Base-by-base conservation (phyloP, 1,140 invertebrate genomes). In the Hesperophylax magnus region DNA sequence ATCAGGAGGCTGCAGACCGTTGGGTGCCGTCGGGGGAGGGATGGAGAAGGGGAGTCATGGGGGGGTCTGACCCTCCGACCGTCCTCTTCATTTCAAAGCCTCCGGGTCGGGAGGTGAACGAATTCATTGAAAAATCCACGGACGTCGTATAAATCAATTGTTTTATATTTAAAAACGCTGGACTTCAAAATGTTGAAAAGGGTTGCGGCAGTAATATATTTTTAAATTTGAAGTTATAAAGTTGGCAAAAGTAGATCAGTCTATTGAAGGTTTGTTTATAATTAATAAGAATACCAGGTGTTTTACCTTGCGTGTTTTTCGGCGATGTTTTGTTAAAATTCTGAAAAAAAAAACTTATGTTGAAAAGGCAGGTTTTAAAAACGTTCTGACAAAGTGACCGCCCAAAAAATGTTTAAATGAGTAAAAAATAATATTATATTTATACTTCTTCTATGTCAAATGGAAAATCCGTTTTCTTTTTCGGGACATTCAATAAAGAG, bases 1-100 rank as follows among this genome's bases (percentile, higher is more conserved):
- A 82, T 82, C 83, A 80, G 81, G 75, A 77, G 67, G 77, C 78
- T 81, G 81, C 81, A 84, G 80, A 78, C 80, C 80, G 74, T 47
- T 47, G 39, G 39, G 47, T 17, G 61, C 22, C 52, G 39, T 15
- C 5, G 76, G 2, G 56, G 9, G 31, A 20, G 24, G 34, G 18
- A 0, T 9, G 39, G 39, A 34, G 34, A 7, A 8, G 34, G 65
- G 65, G 31, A 27, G 60, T n/a, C 3, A 3, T 11, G 52, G 39
- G 67, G 39, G 34, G 67, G 39, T 6, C 39, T 47, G 74, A 63
- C 24, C 69, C 39, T 67, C 52, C 56, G 65, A 77, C 69, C 47
- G 47, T 17, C 15, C 24, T 24, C 69, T 20, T 52, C 69, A 20
- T 72, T 18, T 22, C 24, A 52, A 22, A 34, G 63, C 71, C 72